Evolutionary conservation across 2,797 vertebrate species (phyloP), one percentile per base, ranked within the genome.

Genomic region (Enteromius unitaeniatus): DNA sequence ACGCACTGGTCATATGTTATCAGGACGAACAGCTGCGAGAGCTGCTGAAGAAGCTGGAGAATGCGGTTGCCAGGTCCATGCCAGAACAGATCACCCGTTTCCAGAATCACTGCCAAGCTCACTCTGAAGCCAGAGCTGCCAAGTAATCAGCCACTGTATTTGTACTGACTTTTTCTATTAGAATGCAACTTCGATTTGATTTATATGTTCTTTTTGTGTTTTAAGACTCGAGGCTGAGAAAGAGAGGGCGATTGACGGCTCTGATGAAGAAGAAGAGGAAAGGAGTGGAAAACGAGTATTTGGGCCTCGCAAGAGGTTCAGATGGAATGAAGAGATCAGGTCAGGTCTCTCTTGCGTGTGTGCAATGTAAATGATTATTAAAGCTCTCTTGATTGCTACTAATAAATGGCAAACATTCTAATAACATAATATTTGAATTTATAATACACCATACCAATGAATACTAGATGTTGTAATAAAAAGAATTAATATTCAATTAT

Each of bases 321-420:
- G 94, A 64, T 99, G 98, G 98, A 98, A 94, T 45, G 94, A 97
- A 15, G 96, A 98, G 88, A 96, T 98, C 93, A 96, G 97, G 98
- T 99, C 85, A 7, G 58, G 19, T 47, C 42, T 58, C 21, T 3
- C 51, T 9, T 75, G 23, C 1, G 1, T 75, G 49, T 55, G 72
- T n/a, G 5, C 9, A 53, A 53, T 34, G 7, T 7, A 26, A 10
- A 42, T 62, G 23, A 19, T 28, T 58, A 70, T 28, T 45, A 31
- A 73, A n/a, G 5, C 45, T 28, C 11, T 64, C 60, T 31, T 64
- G 60, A 42, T 26, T 10, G 53, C 3, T 26, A 3, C 37, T 26
- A 23, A 37, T 76, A n/a, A 58, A 58, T 40, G 53, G 8, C n/a
- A 15, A 2, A 28, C 23, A 60, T 26, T 47, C 14, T 19, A 4